Base-by-base conservation (phyloP, 2,797 vertebrate species). In the Hippopotamyrus pictus region DNA sequence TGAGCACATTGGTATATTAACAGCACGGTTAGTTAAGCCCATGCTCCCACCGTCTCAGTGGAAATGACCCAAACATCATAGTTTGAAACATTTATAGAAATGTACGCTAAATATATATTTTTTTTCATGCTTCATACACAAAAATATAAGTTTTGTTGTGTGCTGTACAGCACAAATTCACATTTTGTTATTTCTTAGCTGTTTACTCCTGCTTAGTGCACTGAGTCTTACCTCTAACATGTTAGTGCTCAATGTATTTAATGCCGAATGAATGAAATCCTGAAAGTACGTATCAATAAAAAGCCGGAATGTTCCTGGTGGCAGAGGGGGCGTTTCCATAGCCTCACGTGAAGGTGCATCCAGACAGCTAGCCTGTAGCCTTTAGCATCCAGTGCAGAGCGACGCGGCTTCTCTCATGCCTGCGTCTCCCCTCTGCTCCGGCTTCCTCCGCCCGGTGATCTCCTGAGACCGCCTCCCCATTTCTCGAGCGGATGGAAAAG, bases 91-190 rank as follows among this genome's bases (percentile, higher is more conserved):
- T 57, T 86, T 54, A 86, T 54, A 86, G 50, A 86, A 86, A 86
- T 86, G 25, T 57, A 86, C 6, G 29, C 48, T 86, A 89, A 62
- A 89, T 89, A 84, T 53, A 89, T 79, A 19, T 76, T 17, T 76
- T 79, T 89, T 79, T 73, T 54, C 83, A 65, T 65, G 48, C 84
- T 87, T 83, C 51, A 53, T 87, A 76, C 51, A 79, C 53, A 57
- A 90, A 90, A 89, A 87, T 87, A 90, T 37, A 87, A 3, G 86
- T 82, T 57, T 73, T 89, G 46, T 54, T 82, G 25, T 57, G 51
- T 57, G 85, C 85, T 2, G 25, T 12, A 54, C 17, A 2, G 85
- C 85, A 86, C 51, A 37, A 76, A 76, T 51, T 57, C 76, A 44
- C 59, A 65, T 69, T 50, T 69, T 69, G 19, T 29, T 59, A 54